Percentiles rank a stretch among this genome's conserved stretches.
Conservation (phyloP, 2,888 invertebrate genomes). For the Bimastos eiseni region DNA sequence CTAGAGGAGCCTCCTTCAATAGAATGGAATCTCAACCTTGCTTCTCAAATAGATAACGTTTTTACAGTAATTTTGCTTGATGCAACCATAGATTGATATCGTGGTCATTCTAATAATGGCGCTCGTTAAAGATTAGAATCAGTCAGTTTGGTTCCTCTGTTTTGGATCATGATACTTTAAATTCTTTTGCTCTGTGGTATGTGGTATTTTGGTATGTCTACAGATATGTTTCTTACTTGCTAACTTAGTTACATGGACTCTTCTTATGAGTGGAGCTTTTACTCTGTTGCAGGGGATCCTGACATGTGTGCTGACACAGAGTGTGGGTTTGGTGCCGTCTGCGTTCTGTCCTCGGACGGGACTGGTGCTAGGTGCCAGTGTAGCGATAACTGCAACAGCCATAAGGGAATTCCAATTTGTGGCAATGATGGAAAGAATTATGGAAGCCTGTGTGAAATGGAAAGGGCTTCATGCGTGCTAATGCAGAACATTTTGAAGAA, state of each 20-base stretch:
- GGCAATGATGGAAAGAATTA: constrained; percentile 67
- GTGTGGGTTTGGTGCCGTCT: constrained; percentile 74
- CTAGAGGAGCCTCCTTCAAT: too few relatives aligned
- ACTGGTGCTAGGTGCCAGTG: constrained; percentile 77
- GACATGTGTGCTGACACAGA: constrained; percentile 74
- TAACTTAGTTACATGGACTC: neutral
- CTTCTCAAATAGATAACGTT: too few relatives aligned
- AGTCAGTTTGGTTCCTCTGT: too few relatives aligned
- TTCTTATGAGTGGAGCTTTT: constrained; percentile 35
- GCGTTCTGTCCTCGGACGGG: constrained; percentile 71
- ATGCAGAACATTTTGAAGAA: constrained; percentile 62
- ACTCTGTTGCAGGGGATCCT: constrained; percentile 66
- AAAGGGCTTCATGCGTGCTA: constrained; percentile 59
- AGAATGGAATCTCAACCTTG: too few relatives aligned
- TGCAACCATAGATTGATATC: too few relatives aligned
- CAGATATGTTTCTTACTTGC: too few relatives aligned
- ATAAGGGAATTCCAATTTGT: constrained; percentile 78
- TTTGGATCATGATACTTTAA: too few relatives aligned
- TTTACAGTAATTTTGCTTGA: too few relatives aligned
- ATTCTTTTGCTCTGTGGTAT: too few relatives aligned
- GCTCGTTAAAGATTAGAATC: too few relatives aligned
- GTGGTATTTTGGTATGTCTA: too few relatives aligned
- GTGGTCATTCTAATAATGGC: too few relatives aligned
- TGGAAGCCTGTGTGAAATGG: constrained; percentile 60
- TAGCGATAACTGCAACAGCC: constrained; percentile 81